Percentiles rank a stretch among this genome's conserved stretches.
Evolutionary conservation across 2,113 vertebrate species (phyloP).

Genomic region (Trachemys scripta): DNA sequence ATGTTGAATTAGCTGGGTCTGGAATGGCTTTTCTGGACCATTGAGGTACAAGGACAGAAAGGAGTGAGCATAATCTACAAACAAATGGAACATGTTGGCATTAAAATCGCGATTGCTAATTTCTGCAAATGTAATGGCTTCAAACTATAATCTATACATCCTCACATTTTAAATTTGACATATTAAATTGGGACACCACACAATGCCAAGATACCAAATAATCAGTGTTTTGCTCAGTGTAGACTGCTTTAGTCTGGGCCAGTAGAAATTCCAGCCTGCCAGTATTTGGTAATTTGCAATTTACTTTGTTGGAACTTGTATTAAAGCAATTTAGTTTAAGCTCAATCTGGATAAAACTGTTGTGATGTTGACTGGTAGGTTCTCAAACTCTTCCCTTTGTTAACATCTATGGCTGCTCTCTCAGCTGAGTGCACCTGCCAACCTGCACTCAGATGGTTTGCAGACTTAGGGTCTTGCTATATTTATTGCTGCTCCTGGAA

Average conservation of each 20-base stretch:
- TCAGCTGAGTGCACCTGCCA: too few relatives aligned
- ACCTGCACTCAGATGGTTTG: neutral
- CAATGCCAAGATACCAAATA: accelerated
- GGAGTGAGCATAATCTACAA: slow-evolving; percentile 42
- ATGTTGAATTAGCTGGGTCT: slow-evolving; percentile 80
- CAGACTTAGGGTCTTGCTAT: neutral
- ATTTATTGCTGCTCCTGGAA: neutral
- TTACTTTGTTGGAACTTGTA: neutral
- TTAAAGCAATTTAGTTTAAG: neutral
- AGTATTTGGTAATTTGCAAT: neutral
- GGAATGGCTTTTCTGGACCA: slow-evolving; percentile 76
- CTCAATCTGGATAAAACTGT: neutral
- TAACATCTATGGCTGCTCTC: neutral
- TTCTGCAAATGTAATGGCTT: accelerated
- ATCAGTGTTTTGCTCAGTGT: accelerated
- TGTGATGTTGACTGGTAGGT: neutral
- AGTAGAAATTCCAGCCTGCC: neutral
- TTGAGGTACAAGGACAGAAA: slow-evolving; percentile 52
- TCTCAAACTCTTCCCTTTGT: neutral
- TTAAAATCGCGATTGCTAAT: accelerated
- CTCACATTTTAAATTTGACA: neutral
- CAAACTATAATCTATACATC: accelerated
- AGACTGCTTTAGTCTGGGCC: accelerated
- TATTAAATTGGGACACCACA: too few relatives aligned
- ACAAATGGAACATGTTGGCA: accelerated